Percentiles rank a stretch among this genome's conserved stretches.
Evolutionary conservation across 2,888 invertebrate species (phyloP).

Genomic region (Drosophila birchii): DNA sequence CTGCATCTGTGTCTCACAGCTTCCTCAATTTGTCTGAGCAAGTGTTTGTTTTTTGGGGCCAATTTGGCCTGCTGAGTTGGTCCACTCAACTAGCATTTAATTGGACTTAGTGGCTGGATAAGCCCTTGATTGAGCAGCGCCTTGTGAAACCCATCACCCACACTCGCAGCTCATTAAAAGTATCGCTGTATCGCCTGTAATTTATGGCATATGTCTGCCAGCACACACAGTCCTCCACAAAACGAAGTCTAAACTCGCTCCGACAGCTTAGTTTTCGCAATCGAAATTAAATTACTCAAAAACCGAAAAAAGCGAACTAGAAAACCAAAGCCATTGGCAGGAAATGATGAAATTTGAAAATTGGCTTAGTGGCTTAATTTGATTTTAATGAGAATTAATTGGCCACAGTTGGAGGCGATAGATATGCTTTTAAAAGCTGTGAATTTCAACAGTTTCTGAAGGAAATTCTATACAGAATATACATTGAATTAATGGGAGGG

Average conservation of each 20-base stretch:
- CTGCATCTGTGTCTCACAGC: constrained; percentile 14
- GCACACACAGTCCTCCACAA: constrained; percentile 2
- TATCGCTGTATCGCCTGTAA: constrained; percentile 11
- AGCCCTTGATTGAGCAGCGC: constrained; percentile 30
- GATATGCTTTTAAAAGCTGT: constrained; percentile 10
- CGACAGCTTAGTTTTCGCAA: constrained; percentile 34
- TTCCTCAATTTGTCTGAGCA: constrained; percentile 41
- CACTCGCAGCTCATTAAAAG: constrained; percentile 34
- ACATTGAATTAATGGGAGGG: neutral
- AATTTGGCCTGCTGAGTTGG: constrained; percentile 22
- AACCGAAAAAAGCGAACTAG: constrained; percentile 7
- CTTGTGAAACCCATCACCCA: constrained; percentile 25
- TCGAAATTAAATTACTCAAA: constrained; percentile 21
- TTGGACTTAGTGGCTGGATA: constrained; percentile 32
- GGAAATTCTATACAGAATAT: neutral
- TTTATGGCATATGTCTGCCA: constrained; percentile 23
- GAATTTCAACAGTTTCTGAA: constrained; percentile 1
- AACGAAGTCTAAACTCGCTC: constrained; percentile 9
- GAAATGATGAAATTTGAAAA: constrained; percentile 49
- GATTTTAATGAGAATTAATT: constrained; percentile 67
- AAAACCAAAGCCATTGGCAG: constrained; percentile 37
- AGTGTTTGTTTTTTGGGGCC: constrained; percentile 9
- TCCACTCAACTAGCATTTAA: constrained; percentile 34
- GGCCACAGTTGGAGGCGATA: constrained; percentile 36
- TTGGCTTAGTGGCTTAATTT: constrained; percentile 52